Evolutionary conservation across 1,140 invertebrate genomes (phyloP).

Genomic region (Phymorhynchus buccinoides): DNA sequence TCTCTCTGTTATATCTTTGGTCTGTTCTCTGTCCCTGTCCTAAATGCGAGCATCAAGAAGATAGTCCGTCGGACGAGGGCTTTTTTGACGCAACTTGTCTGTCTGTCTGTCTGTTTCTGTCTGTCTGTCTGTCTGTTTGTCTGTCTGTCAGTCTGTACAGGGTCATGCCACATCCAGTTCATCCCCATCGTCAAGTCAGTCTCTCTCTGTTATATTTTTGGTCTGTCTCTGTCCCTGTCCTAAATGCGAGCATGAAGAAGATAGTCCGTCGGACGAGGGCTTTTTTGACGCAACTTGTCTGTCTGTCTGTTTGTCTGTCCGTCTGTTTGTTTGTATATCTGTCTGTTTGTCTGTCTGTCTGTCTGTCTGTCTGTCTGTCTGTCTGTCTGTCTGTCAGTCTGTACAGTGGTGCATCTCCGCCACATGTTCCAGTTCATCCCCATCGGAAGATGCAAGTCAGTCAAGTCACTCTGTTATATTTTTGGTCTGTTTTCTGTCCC

Average conservation of each 20-base stretch:
- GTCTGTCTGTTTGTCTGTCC: not conserved
- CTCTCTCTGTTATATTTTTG: too few relatives aligned
- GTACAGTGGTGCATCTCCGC: constrained; percentile 44
- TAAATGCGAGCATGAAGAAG: too few relatives aligned
- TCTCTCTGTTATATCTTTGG: not conserved
- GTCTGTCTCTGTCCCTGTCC: too few relatives aligned
- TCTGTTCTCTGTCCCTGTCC: not conserved
- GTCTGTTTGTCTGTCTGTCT: not conserved
- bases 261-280: too few relatives aligned
- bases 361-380: constrained; percentile 8
- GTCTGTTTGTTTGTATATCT: not conserved
- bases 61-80: not conserved
- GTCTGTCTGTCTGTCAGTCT: constrained; percentile 6
- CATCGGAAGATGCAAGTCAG: constrained; percentile 49
- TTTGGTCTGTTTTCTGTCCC: not conserved
- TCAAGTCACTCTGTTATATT: not conserved
- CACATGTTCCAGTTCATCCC: constrained; percentile 51
- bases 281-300: too few relatives aligned
- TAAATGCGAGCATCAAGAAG: too few relatives aligned
- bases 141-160: too few relatives aligned
- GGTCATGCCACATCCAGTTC: too few relatives aligned
- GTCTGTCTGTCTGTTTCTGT: constrained; percentile 4
- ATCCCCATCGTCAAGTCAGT: too few relatives aligned
- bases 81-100: too few relatives aligned
- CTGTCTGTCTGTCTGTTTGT: too few relatives aligned